Conservation (phyloP, 2,113 vertebrate genomes). For the Nannospalax galili region DNA sequence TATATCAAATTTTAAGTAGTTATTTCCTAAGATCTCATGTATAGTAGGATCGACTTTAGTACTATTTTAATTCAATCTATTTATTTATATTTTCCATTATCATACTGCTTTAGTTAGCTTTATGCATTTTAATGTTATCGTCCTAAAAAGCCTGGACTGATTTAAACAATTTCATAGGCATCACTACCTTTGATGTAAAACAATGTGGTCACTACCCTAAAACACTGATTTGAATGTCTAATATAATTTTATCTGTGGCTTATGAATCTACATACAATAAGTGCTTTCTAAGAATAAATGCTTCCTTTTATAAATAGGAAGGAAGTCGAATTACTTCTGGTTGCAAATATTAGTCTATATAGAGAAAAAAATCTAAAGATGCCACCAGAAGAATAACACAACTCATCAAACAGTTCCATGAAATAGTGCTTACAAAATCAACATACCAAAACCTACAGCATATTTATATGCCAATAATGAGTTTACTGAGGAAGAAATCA, state of each 20-base stretch:
- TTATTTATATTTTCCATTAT: neutral
- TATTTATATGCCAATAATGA: neutral
- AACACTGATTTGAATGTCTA: neutral
- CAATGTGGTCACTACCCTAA: neutral
- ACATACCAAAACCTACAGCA: neutral
- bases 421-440: neutral
- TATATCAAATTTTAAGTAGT: conserved; percentile 2
- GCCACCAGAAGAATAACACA: neutral
- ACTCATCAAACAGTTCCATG: neutral
- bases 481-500: neutral
- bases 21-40: neutral
- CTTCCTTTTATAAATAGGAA: neutral
- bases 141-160: neutral
- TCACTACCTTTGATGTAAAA: neutral
- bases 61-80: conserved; percentile 9
- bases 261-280: neutral
- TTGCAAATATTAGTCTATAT: neutral
- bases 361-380: neutral
- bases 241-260: neutral
- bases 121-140: conserved; percentile 1
- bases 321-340: neutral
- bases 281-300: neutral
- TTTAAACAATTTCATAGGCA: neutral
- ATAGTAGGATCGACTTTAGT: neutral
- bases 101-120: neutral